Base-by-base conservation (phyloP, 2,113 vertebrate species). In the Zosterops lateralis region DNA sequence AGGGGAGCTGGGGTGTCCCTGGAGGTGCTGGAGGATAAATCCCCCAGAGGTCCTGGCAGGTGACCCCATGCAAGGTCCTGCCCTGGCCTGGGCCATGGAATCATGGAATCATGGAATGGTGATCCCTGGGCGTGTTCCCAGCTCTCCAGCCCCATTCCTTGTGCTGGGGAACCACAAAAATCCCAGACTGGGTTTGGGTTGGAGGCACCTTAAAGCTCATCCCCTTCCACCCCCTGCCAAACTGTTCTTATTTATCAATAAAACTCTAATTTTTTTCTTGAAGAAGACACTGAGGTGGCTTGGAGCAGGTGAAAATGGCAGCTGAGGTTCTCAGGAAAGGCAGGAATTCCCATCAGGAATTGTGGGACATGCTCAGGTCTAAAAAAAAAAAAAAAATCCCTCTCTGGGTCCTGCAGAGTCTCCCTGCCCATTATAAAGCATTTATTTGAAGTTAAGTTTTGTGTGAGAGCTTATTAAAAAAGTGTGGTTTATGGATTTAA, bases 401-500 rank as follows among this genome's bases (percentile, higher is more conserved):
- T 34, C 75, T 15, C 22, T 31, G 19, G n/a, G 56, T 44, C 54
- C 81, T 57, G 42, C 81, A 31, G 28, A 28, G 48, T 24, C 81
- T 77, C 57, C 51, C 40, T 26, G 25, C 53, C 54, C 36, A 4
- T 44, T 60, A 17, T 0, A 29, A 50, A 82, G 20, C 79, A 66
- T 66, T 85, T 66, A 94, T 93, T 95, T 74, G 71, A 53, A 94
- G 90, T 40, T 36, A 89, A 74, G 70, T 88, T 87, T 91, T 12
- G 3, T 34, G 64, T 16, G 45, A 78, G 85, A 95, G 94, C 93
- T 93, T 89, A 95, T 94, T 93, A 79, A 83, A 61, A 94, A 93
- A 92, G 67, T 21, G 31, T 98, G 97, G 94, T 98, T 98, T 98
- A 98, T 98, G 97, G 97, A 94, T 98, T 98, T 98, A 98, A 98